Evolutionary conservation across 2,797 vertebrate genomes (phyloP).

Genomic region (Rhinogobio ventralis): DNA sequence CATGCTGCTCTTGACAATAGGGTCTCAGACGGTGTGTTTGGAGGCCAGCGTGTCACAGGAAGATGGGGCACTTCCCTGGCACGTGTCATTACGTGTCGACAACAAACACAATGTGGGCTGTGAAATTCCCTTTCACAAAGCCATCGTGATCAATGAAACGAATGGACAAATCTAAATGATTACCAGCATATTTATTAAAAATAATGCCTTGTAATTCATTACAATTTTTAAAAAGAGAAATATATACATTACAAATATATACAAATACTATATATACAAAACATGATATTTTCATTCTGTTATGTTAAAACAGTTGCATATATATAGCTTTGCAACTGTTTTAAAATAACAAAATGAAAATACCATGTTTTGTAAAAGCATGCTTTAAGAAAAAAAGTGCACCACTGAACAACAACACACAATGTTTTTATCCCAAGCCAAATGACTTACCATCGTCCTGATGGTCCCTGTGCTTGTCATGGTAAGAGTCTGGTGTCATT

Average conservation of each 20-base stretch:
- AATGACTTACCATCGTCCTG: conserved; percentile 90
- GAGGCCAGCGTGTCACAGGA: conserved; percentile 52
- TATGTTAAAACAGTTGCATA: no score
- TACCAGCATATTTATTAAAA: background rate
- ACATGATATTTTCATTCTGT: no score
- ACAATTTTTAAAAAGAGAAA: background rate
- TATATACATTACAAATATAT: no score
- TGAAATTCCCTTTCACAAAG: conserved; percentile 9
- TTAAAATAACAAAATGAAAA: background rate
- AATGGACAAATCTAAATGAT: background rate
- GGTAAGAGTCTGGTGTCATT: conserved; percentile 90
- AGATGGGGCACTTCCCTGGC: conserved; percentile 53
- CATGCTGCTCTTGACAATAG: conserved; percentile 68
- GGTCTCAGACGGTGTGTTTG: conserved; percentile 45
- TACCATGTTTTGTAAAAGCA: background rate
- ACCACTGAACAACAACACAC: background rate
- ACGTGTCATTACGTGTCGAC: conserved; percentile 52
- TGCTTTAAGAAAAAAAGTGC: background rate
- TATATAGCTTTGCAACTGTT: background rate
- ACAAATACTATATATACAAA: no score
- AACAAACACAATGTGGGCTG: conserved; percentile 29
- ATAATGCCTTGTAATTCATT: background rate
- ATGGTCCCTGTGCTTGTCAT: conserved; percentile 96
- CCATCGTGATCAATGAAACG: background rate
- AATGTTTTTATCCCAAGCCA: background rate